Evolutionary conservation across 2,888 invertebrate genomes (phyloP).

Genomic region (Homarus gammarus): DNA sequence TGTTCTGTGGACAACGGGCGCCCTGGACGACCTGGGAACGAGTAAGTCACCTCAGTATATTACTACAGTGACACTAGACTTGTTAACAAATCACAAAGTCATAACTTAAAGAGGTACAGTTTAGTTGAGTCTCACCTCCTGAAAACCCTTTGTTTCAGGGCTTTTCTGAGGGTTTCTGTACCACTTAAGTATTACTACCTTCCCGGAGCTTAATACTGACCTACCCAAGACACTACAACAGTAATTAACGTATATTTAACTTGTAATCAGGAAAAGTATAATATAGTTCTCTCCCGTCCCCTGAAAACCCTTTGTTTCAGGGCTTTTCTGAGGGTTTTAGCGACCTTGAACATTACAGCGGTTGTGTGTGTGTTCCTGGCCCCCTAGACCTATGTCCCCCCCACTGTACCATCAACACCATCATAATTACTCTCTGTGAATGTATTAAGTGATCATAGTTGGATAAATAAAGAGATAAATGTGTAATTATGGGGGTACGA

Average conservation of each 20-base stretch:
- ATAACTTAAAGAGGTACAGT: not conserved
- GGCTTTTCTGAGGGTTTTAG: conserved; percentile 59
- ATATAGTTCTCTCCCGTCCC: too few species aligned
- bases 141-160: conserved; percentile 56
- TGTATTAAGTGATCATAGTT: too few species aligned
- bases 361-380: not conserved
- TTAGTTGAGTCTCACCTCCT: not conserved
- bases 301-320: conserved; percentile 54
- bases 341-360: conserved; percentile 11
- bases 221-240: too few species aligned
- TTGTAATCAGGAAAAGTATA: too few species aligned
- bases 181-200: too few species aligned
- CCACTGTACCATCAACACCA: not conserved
- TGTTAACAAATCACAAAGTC: too few species aligned
- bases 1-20: conserved; percentile 73
- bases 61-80: not conserved
- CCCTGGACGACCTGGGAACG: conserved; percentile 74
- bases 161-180: conserved; percentile 64
- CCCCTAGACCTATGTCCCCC: not conserved
- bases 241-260: too few species aligned
- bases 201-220: too few species aligned
- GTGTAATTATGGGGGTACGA: not conserved
- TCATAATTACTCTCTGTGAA: not conserved
- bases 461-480: too few species aligned
- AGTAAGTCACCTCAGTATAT: conserved; percentile 55